Conservation (phyloP, 2,888 invertebrate species). For the Tethea ocularis region DNA sequence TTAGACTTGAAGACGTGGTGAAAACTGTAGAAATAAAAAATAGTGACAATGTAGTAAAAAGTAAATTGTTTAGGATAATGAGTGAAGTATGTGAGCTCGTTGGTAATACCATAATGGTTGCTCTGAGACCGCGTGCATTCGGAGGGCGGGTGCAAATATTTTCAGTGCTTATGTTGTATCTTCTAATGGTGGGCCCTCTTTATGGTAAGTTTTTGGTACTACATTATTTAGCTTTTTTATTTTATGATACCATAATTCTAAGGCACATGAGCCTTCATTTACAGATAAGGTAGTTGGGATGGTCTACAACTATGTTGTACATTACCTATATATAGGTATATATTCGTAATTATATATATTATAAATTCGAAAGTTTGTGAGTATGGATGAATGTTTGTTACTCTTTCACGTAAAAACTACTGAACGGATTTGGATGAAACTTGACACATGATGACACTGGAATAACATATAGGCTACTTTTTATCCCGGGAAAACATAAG, state of each 20-base stretch:
- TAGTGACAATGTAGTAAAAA: conserved; percentile 21
- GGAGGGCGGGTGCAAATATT: conserved; percentile 67
- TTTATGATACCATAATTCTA: not conserved
- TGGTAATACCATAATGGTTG: conserved; percentile 70
- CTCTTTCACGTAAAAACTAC: too few species aligned
- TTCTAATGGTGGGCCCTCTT: conserved; percentile 77
- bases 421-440: too few species aligned
- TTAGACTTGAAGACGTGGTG: conserved; percentile 68
- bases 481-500: too few species aligned
- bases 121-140: conserved; percentile 56
- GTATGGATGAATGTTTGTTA: too few species aligned
- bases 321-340: too few species aligned
- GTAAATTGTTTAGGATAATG: conserved; percentile 42
- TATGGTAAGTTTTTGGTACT: conserved; percentile 64
- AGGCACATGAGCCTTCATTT: not conserved
- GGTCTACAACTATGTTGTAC: too few species aligned
- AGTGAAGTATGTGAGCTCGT: conserved; percentile 65
- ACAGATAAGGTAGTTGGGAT: not conserved
- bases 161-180: conserved; percentile 64
- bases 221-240: not conserved
- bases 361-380: too few species aligned
- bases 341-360: too few species aligned
- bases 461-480: too few species aligned
- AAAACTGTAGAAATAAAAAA: conserved; percentile 30
- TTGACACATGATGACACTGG: too few species aligned